Evolutionary conservation across 53 echinoderm and acorn worm genomes (phyloP).

Genomic region (Paelopatides confundens): DNA sequence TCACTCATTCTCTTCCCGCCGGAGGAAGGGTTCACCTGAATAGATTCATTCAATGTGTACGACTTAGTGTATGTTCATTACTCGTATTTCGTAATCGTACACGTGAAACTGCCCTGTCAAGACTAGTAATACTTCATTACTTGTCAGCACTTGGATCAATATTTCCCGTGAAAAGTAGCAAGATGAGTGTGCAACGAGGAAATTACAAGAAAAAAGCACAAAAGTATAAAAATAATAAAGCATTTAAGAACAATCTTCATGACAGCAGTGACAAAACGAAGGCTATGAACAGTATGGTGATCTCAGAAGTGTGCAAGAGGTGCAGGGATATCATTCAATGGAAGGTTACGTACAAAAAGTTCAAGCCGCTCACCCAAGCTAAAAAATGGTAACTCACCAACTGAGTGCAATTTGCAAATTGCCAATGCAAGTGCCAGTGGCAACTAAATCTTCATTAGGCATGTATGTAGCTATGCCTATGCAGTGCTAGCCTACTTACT

Average conservation of each 20-base stretch:
- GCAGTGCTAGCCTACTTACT: neutral
- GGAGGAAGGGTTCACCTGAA: too few species aligned
- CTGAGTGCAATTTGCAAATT: neutral
- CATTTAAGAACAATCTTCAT: conserved; percentile 81
- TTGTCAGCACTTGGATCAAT: too few species aligned
- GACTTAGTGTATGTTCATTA: too few species aligned
- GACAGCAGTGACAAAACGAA: conserved; percentile 80
- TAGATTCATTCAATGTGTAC: too few species aligned
- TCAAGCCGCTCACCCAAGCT: conserved; percentile 80
- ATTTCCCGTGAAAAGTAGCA: conserved; percentile 6
- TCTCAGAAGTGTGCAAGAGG: conserved; percentile 73
- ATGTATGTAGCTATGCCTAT: neutral
- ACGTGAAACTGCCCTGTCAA: neutral
- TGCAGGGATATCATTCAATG: conserved; percentile 83
- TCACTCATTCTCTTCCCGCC: too few species aligned
- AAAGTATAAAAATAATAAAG: conserved; percentile 71
- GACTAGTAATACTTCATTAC: too few species aligned
- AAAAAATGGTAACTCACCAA: conserved; percentile 93
- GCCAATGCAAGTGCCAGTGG: too few species aligned
- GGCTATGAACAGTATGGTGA: conserved; percentile 70
- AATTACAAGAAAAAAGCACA: conserved; percentile 77
- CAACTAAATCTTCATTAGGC: too few species aligned
- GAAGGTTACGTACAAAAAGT: conserved; percentile 95
- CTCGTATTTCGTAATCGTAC: too few species aligned
- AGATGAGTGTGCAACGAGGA: conserved; percentile 83